Evolutionary conservation across 2,797 vertebrate genomes (phyloP), one percentile per base, ranked within the genome.

Genomic region (Myotis findleyi): DNA sequence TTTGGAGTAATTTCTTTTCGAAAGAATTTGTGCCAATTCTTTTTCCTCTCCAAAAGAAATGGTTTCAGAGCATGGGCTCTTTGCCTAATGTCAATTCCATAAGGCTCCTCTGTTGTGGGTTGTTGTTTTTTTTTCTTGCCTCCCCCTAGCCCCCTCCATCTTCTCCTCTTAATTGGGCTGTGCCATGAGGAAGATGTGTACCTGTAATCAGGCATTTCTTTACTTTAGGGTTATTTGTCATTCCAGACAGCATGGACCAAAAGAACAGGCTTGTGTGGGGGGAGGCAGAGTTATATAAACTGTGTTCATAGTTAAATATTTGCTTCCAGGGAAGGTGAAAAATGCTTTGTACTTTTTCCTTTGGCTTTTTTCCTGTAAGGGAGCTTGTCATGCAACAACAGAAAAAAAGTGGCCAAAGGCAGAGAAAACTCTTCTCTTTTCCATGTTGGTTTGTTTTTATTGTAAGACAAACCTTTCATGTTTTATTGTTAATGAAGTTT

Each of bases 381-480:
- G 91, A 95, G 68, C 76, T 97, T 95, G 94, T 98, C 96, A 25
- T 96, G 96, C 95, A 96, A 87, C 89, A 96, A 96, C 90, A 97
- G 83, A 82, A 92, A 91, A 94, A 94, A 97, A 97, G 94, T 97
- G 96, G 96, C 94, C 97, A 90, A 7, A 96, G 11, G 3, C 97
- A 93, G 97, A 97, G 95, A 97, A 96, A 95, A 68, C 89, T 94
- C 97, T 95, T 96, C 72, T 96, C 97, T 97, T 97, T 97, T 97
- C 94, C 75, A 14, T 95, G 97, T 98, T 93, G 85, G 20, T 97
- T 98, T 98, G 97, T 98, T 98, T 98, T 98, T 95, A 97, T 97
- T 98, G 98, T 98, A 98, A 98, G 97, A 94, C 93, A 98, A 96
- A 97, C 98, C 98, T 98, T 99, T 98, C 97, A 97, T 98, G 98